These are phyloP conservation scores for Suncus etruscus DNA, from an alignment of 2,113 vertebrate species.

Conservation along the genomic window DNA sequence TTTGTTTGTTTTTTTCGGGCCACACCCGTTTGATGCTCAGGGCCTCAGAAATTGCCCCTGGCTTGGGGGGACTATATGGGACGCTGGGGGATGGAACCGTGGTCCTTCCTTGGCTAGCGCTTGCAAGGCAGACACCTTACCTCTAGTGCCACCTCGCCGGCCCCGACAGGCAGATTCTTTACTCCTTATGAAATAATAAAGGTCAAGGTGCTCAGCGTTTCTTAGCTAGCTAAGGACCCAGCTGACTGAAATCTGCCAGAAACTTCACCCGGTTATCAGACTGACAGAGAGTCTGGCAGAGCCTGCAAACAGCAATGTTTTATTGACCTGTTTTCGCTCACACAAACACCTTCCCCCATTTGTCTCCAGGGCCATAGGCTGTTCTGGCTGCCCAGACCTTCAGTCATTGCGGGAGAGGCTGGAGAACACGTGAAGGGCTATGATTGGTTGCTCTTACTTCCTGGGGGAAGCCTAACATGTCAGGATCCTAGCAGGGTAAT, in stretches of 20 bases:
- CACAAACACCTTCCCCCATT: neutral
- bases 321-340: conserved; percentile 1
- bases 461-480: neutral
- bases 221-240: conserved; percentile 67
- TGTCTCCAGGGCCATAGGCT: neutral
- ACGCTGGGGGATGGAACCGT: too few species aligned
- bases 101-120: too few species aligned
- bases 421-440: conserved; percentile 31
- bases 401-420: neutral
- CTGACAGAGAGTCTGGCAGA: conserved; percentile 57
- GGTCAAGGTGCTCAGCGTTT: conserved; percentile 69
- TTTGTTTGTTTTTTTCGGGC: too few species aligned
- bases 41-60: too few species aligned
- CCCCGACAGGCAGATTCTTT: conserved; percentile 64
- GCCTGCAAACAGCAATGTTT: conserved; percentile 16
- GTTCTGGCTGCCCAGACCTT: neutral
- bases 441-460: conserved; percentile 22
- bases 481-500: neutral
- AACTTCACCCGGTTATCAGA: neutral
- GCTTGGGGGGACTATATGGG: too few species aligned
- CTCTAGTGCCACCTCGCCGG: too few species aligned
- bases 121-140: too few species aligned
- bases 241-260: conserved; percentile 51
- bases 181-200: conserved; percentile 62
- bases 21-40: too few species aligned